Percentiles rank a stretch among this genome's conserved stretches.
phyloP scores from a whole-genome alignment of 2,797 vertebrate species.

The Mallotus villosus region DNA sequence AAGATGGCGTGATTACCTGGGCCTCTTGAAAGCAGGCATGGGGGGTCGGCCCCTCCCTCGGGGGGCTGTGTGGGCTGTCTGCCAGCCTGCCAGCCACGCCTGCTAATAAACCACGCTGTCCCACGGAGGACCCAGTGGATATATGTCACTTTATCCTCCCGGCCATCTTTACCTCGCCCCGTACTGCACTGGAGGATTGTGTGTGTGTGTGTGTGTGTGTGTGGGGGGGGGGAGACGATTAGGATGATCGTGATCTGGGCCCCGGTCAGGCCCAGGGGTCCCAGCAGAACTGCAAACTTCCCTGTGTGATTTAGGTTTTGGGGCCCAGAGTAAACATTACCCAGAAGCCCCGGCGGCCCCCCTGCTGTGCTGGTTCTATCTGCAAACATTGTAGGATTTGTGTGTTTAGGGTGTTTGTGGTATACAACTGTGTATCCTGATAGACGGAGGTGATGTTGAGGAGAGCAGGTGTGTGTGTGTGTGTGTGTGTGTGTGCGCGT shows the following conservation, averaged over 20 bases:
- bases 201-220: too few species aligned
- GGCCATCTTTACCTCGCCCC: not conserved
- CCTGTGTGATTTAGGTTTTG: too few species aligned
- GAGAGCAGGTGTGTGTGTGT: slow-evolving; percentile 6
- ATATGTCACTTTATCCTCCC: slow-evolving; percentile 17
- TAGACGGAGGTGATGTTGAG: not conserved
- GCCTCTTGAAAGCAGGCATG: slow-evolving; percentile 46
- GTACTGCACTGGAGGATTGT: too few species aligned
- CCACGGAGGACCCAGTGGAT: slow-evolving; percentile 20
- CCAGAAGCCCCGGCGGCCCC: too few species aligned
- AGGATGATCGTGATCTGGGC: not conserved
- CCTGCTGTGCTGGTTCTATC: too few species aligned
- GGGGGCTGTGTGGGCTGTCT: too few species aligned
- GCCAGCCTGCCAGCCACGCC: slow-evolving; percentile 25
- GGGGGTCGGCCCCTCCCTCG: too few species aligned
- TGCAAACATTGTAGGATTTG: not conserved
- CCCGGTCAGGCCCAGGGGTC: not conserved
- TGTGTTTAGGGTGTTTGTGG: not conserved
- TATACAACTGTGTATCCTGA: not conserved
- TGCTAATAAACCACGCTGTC: slow-evolving; percentile 49
- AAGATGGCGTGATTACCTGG: slow-evolving; percentile 51
- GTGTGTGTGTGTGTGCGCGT: slow-evolving; percentile 12
- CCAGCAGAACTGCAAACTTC: too few species aligned
- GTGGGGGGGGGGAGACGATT: too few species aligned
- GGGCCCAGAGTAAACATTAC: too few species aligned